These are phyloP conservation scores for Notarius quadriscutis DNA, from an alignment of 2,113 vertebrate genomes.

Conservation along the genomic window DNA sequence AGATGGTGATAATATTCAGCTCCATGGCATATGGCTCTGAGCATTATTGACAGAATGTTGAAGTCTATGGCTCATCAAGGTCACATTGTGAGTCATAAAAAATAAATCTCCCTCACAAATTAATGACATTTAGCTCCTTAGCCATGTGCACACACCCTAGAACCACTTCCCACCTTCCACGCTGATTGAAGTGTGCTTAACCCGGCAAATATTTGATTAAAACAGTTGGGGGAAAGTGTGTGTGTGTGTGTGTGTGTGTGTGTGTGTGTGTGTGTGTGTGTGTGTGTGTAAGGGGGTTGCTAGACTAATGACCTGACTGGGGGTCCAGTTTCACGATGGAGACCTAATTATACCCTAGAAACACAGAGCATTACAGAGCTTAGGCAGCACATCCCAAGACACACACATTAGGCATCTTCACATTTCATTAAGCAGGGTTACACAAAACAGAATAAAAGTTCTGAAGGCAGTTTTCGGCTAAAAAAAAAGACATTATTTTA, in stretches of 20 bases:
- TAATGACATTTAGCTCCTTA: neutral
- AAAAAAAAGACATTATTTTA: slow-evolving; percentile 8
- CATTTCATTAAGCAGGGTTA: slow-evolving; percentile 16
- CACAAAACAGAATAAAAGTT: slow-evolving; percentile 7
- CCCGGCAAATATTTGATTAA: neutral
- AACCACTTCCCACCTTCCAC: neutral
- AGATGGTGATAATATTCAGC: neutral
- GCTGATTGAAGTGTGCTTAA: neutral
- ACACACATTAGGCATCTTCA: slow-evolving; percentile 17
- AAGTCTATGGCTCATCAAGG: slow-evolving; percentile 3
- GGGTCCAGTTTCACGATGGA: slow-evolving; percentile 21
- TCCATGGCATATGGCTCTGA: slow-evolving; percentile 7
- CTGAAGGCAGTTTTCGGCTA: neutral
- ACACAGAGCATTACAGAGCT: neutral
- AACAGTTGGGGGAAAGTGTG: neutral
- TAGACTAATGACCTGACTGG: neutral
- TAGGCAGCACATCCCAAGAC: neutral
- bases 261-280: neutral
- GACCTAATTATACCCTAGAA: slow-evolving; percentile 22
- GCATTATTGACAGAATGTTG: slow-evolving; percentile 3
- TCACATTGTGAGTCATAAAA: neutral
- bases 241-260: neutral
- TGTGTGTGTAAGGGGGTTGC: neutral
- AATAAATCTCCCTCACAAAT: neutral
- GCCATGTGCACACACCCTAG: neutral